A percentile compares a stretch with the other conserved stretches of the same genome.
Conservation (phyloP, 2,113 vertebrate species). For the Carlito syrichta region DNA sequence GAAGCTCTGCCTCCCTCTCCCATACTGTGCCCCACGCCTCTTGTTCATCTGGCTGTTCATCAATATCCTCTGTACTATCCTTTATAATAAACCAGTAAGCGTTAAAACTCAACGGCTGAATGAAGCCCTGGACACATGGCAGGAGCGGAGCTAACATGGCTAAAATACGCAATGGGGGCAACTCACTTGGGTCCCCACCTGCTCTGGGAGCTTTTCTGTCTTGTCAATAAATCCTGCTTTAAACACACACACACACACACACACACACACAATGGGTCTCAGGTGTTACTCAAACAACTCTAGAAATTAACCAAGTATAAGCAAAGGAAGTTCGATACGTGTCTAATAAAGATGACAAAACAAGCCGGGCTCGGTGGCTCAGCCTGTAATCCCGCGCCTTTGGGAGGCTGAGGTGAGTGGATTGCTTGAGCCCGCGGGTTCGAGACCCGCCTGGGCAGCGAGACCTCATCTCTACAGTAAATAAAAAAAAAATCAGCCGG, state of each 20-base stretch:
- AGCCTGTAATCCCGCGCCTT: no score
- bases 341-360: neutral
- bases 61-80: neutral
- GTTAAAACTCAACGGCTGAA: neutral
- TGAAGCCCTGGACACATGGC: neutral
- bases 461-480: no score
- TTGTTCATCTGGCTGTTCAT: neutral
- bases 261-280: neutral
- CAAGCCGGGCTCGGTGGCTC: no score
- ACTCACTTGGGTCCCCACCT: no score
- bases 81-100: neutral
- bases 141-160: neutral
- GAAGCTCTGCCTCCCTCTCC: neutral
- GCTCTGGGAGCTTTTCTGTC: no score
- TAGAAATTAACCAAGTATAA: neutral
- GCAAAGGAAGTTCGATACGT: neutral
- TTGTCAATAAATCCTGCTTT: no score
- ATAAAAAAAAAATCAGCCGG: no score
- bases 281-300: neutral
- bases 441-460: no score
- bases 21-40: neutral
- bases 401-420: no score
- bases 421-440: no score
- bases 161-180: neutral
- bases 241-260: no score